These are phyloP conservation scores for Eristalis tenax DNA, from an alignment of 2,888 invertebrate genomes.

Conservation along the genomic window DNA sequence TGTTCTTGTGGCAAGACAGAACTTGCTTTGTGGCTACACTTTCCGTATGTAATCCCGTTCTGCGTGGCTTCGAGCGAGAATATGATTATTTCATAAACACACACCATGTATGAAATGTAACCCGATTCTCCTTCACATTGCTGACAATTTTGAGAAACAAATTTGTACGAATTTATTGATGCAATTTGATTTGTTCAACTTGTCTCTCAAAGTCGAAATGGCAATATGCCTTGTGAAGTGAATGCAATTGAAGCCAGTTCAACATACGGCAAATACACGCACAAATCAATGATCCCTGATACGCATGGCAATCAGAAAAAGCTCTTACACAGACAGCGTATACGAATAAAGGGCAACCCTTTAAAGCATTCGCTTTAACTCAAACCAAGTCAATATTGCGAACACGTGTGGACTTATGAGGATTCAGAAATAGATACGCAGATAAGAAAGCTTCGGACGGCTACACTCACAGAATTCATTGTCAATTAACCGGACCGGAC, in stretches of 20 bases:
- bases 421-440: slow-evolving; percentile 35
- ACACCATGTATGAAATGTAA: too few species aligned
- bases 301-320: slow-evolving; percentile 5
- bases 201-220: background rate
- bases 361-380: slow-evolving; percentile 1
- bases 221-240: background rate
- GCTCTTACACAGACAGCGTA: background rate
- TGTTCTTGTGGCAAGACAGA: too few species aligned
- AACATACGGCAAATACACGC: background rate
- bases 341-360: background rate
- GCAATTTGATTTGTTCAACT: too few species aligned
- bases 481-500: background rate
- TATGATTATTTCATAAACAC: too few species aligned
- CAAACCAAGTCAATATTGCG: slow-evolving; percentile 39
- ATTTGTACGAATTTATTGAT: too few species aligned
- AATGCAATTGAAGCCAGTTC: background rate
- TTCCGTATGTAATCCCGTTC: too few species aligned
- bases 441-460: slow-evolving; percentile 49
- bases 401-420: slow-evolving; percentile 57
- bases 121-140: too few species aligned
- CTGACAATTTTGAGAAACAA: too few species aligned
- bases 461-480: background rate
- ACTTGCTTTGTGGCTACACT: too few species aligned
- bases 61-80: too few species aligned
- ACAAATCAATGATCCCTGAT: background rate